phyloP scores from a whole-genome alignment of 2,113 vertebrate genomes.

The Pedionomus torquatus region DNA sequence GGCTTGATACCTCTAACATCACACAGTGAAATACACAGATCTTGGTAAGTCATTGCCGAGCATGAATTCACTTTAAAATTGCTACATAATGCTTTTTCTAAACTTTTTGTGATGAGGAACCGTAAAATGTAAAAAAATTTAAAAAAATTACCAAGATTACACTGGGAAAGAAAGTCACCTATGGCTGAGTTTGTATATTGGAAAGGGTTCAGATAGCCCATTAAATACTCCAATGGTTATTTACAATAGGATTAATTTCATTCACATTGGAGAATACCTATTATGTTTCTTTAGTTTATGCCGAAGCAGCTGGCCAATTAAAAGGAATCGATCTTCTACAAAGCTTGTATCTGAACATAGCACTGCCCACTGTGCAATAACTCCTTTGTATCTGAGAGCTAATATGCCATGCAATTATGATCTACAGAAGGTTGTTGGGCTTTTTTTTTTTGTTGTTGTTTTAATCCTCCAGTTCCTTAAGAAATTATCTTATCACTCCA shows the following conservation, averaged over 20 bases:
- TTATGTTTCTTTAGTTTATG: conserved; percentile 53
- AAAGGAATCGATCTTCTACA: conserved; percentile 55
- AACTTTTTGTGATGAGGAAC: background rate
- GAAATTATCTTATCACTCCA: background rate
- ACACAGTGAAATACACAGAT: background rate
- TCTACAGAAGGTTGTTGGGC: background rate
- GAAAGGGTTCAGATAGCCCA: background rate
- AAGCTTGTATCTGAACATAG: background rate
- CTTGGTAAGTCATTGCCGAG: background rate
- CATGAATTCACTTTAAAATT: background rate
- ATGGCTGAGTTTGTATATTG: background rate
- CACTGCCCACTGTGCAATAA: background rate
- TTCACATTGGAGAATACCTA: conserved; percentile 47
- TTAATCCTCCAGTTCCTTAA: background rate
- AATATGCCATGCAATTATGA: background rate
- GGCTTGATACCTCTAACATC: background rate
- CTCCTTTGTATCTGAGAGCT: background rate
- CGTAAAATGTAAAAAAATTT: background rate
- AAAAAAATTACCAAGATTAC: background rate
- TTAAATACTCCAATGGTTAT: conserved; percentile 39
- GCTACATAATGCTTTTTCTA: background rate
- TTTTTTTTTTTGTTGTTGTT: background rate
- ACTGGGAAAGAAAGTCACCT: background rate
- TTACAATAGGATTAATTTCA: conserved; percentile 68
- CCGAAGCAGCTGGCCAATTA: conserved; percentile 55